Percentiles rank a stretch among this genome's conserved stretches.
phyloP scores from a whole-genome alignment of 30 jellyfish, hydroid and myxozoan genomes.

The Mastigias papua region DNA sequence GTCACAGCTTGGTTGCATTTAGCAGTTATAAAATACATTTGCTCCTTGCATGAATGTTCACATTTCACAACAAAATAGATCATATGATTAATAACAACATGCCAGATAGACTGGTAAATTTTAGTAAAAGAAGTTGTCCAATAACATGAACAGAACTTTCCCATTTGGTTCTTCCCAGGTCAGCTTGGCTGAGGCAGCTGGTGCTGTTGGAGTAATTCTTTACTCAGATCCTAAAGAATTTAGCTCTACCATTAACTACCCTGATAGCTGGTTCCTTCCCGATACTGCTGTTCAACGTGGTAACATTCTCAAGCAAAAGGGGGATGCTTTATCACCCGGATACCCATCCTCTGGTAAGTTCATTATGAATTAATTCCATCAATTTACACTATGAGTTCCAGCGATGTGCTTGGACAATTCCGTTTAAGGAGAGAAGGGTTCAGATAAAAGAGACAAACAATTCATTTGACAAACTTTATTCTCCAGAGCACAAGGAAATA shows the following conservation, averaged over 20 bases:
- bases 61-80: too few species aligned
- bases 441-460: too few species aligned
- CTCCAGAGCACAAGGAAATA: too few species aligned
- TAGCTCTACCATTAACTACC: conserved; percentile 73
- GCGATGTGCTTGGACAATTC: too few species aligned
- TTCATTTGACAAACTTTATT: too few species aligned
- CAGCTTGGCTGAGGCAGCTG: conserved; percentile 67
- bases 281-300: conserved; percentile 94
- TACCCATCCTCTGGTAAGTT: conserved; percentile 80
- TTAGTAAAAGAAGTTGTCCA: too few species aligned
- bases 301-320: conserved; percentile 79
- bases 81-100: too few species aligned
- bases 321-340: conserved; percentile 95
- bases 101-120: too few species aligned
- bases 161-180: conserved; percentile 16
- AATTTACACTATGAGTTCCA: not conserved
- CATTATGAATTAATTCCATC: too few species aligned
- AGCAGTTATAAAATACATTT: too few species aligned
- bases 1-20: not conserved
- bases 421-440: too few species aligned
- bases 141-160: not conserved
- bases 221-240: conserved; percentile 89
- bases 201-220: conserved; percentile 91
- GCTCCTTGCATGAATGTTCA: too few species aligned
- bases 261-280: conserved; percentile 91